These are phyloP conservation scores for Periparus ater DNA, from an alignment of 2,797 vertebrate species.

Conservation along the genomic window DNA sequence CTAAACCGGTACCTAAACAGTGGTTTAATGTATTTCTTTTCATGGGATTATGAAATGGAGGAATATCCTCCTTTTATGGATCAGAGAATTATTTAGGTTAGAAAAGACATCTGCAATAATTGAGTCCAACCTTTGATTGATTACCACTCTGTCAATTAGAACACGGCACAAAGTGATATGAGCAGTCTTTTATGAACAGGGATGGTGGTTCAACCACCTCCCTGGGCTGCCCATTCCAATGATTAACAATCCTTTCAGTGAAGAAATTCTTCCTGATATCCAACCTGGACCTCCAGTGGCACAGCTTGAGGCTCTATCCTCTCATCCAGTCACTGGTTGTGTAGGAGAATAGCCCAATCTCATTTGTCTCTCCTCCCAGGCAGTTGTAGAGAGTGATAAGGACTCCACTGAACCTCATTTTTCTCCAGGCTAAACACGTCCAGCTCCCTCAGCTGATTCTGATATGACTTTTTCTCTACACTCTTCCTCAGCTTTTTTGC, in stretches of 20 bases:
- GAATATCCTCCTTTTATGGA: background rate
- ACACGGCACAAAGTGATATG: accelerated
- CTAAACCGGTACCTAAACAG: background rate
- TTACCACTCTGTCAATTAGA: background rate
- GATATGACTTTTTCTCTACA: background rate
- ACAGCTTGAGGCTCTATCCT: background rate
- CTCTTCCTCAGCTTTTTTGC: background rate
- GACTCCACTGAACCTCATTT: background rate
- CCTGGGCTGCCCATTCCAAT: background rate
- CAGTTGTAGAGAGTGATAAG: background rate
- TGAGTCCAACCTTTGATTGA: background rate
- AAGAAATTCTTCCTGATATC: background rate
- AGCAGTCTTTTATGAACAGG: background rate
- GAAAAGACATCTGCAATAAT: background rate
- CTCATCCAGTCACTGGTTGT: background rate
- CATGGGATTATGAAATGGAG: background rate
- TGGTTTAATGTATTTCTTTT: background rate
- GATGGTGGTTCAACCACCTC: background rate
- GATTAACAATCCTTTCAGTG: background rate
- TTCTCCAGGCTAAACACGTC: background rate
- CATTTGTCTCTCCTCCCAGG: background rate
- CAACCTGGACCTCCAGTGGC: background rate
- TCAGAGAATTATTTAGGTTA: background rate
- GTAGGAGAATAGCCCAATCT: background rate
- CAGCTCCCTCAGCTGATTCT: background rate